A percentile compares a stretch with the other conserved stretches of the same genome.
Evolutionary conservation across 2,113 vertebrate species (phyloP).

Genomic region (Xenopus borealis): DNA sequence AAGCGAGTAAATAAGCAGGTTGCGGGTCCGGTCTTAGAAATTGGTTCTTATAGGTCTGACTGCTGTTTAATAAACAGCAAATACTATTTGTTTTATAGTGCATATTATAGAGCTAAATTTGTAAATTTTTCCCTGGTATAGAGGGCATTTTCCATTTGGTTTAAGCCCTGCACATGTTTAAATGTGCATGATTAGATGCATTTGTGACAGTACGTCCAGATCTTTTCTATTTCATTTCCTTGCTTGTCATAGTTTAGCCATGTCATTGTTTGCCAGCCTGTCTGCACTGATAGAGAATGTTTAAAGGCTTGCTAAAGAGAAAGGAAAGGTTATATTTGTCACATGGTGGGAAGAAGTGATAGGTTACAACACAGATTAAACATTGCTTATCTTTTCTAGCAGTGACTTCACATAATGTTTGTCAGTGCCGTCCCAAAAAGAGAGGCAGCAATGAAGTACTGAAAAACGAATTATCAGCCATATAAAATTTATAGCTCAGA

Average conservation of each 20-base stretch:
- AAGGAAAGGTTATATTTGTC: not conserved
- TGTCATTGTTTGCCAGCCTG: slow-evolving; percentile 15
- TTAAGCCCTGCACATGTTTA: too few species aligned
- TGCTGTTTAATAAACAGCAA: too few species aligned
- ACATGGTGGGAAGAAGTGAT: not conserved
- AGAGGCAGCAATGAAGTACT: too few species aligned
- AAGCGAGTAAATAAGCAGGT: too few species aligned
- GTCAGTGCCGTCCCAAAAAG: not conserved
- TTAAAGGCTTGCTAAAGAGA: not conserved
- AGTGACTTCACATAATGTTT: not conserved
- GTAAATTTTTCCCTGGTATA: too few species aligned
- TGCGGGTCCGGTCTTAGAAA: too few species aligned
- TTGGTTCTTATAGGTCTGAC: too few species aligned
- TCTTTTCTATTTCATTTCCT: slow-evolving; percentile 14
- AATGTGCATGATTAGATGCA: not conserved
- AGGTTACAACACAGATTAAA: slow-evolving; percentile 20
- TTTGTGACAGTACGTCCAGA: slow-evolving; percentile 4
- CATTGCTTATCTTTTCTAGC: not conserved
- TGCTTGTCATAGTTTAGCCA: slow-evolving; percentile 6
- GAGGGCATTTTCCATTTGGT: too few species aligned
- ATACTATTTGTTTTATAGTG: too few species aligned
- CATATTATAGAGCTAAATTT: too few species aligned
- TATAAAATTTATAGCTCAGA: too few species aligned
- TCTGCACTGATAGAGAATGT: slow-evolving; percentile 12
- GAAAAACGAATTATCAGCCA: too few species aligned